Base-by-base conservation (phyloP, 2,888 invertebrate genomes). In the Gari tellinella region DNA sequence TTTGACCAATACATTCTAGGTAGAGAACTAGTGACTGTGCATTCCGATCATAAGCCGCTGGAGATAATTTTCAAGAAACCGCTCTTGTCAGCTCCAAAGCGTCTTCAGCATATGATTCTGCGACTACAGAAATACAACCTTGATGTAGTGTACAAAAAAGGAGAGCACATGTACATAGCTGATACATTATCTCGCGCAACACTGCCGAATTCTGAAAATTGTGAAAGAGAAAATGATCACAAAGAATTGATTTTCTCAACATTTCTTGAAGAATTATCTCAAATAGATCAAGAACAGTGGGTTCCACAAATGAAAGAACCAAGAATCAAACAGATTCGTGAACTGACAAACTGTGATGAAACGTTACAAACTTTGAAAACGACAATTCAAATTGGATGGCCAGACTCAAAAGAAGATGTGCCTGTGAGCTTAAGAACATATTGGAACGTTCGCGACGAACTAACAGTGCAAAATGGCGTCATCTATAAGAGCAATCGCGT, bases 131-230 rank as follows among this genome's bases (percentile, higher is more conserved):
- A 67, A 17, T 80, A 80, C 58, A 66, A 64, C 21, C 25, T 62
- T 5, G n/a, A 61, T n/a, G 21, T 75, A 17, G 21, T 52, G 2
- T 77, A 75, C 46, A 66, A 38, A 40, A 60, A 67, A 56, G 77
- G 80, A 0, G 61, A 15, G 31, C 43, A 72, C 5, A 53, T 81
- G 63, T 58, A 51, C 31, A 63, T 81, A 15, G 79, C 80, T 8
- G 78, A 82, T 60, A 72, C 69, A 15, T 57, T 84, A 23, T 81
- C 81, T 2, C 45, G 82, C 48, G 70, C 82, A 43, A 73, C 46
- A 41, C 43, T 74, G 15, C 53, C 58, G 46, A 12, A 14, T 14
- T 40, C 19, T 3, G 10, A 52, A 37, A n/a, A n/a, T n/a, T n/a
- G 21, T 40, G 40, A 5, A 15, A 52, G 21, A 46, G 21, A 25